Percentiles rank a stretch among this genome's conserved stretches.
Evolutionary conservation across 2,888 invertebrate genomes (phyloP).

Genomic region (Spodoptera picta): DNA sequence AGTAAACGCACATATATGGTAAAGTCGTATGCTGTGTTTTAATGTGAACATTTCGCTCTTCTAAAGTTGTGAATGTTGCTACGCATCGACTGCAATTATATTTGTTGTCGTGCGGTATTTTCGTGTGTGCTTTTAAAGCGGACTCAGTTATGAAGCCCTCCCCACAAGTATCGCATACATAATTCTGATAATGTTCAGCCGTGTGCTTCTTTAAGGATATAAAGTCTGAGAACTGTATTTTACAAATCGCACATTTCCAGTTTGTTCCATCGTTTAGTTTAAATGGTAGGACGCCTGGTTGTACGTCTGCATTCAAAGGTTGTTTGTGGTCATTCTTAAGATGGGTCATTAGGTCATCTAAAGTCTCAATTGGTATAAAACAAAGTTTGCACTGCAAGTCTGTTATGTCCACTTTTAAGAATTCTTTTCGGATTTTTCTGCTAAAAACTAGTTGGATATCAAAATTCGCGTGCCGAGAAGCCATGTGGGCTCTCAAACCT

Average conservation of each 20-base stretch:
- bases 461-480: conserved; percentile 79
- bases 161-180: conserved; percentile 84
- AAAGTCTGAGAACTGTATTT: conserved; percentile 80
- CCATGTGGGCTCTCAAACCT: conserved; percentile 82
- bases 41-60: conserved; percentile 79
- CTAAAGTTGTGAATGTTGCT: conserved; percentile 79
- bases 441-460: conserved; percentile 81
- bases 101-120: conserved; percentile 82
- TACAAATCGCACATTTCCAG: conserved; percentile 84
- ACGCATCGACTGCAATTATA: conserved; percentile 82
- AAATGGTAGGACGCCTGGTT: conserved; percentile 83
- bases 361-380: conserved; percentile 76
- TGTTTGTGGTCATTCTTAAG: conserved; percentile 83
- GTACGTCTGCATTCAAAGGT: conserved; percentile 79
- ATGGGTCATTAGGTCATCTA: conserved; percentile 78
- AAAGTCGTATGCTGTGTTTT: conserved; percentile 81
- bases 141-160: conserved; percentile 84
- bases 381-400: conserved; percentile 84
- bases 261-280: conserved; percentile 79
- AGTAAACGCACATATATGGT: conserved; percentile 82
- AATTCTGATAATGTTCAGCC: conserved; percentile 81
- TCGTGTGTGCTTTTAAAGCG: conserved; percentile 78
- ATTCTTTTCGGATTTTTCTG: conserved; percentile 81
- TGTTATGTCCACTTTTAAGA: conserved; percentile 82
- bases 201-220: conserved; percentile 81